Base-by-base conservation (phyloP, 1,140 invertebrate species). In the Hyposmocoma kahamanoa region DNA sequence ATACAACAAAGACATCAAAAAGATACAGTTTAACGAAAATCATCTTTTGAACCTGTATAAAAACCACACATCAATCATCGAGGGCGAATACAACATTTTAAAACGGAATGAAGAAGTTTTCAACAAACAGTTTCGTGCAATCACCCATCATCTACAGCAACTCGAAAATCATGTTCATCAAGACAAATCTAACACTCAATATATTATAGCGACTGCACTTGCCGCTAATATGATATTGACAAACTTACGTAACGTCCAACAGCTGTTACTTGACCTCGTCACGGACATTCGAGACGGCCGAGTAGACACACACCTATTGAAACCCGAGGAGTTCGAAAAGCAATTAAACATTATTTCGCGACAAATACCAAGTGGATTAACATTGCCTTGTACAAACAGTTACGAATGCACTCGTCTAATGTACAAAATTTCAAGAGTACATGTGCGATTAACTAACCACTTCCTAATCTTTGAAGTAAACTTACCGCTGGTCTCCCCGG, bases 391-490 rank as follows among this genome's bases (percentile, higher is more conserved):
- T 20, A n/a, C 4, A 15, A 18, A 39, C 17, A 21, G 9, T 3
- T 6, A 19, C 5, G 2, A 9, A 4, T 18, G 20, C 17, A n/a
- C 20, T 18, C 17, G 20, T 19, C 9, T 5, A 19, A 3, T 39
- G 5, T 39, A 39, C 38, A 39, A 39, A 19, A 3, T 39, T 2
- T 4, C 20, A 21, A 17, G 20, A 39, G 20, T 39, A 20, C 38
- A 39, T 13, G 38, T 21, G 38, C 4, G 9, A 4, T 9, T 39
- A 21, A 39, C 38, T 18, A 4, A 3, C 3, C 8, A 39, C 3
- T 39, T 39, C 18, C 38, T 39, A 4, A 17, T 39, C 20, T 39
- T 39, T n/a, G 38, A 39, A 39, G 20, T 39, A 19, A 39, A 39
- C 4, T 5, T 20, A 39, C 38, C 38, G 4, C 38, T 39, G 2